Base-by-base conservation (phyloP, 2,797 vertebrate genomes). In the Lepus townsendii region DNA sequence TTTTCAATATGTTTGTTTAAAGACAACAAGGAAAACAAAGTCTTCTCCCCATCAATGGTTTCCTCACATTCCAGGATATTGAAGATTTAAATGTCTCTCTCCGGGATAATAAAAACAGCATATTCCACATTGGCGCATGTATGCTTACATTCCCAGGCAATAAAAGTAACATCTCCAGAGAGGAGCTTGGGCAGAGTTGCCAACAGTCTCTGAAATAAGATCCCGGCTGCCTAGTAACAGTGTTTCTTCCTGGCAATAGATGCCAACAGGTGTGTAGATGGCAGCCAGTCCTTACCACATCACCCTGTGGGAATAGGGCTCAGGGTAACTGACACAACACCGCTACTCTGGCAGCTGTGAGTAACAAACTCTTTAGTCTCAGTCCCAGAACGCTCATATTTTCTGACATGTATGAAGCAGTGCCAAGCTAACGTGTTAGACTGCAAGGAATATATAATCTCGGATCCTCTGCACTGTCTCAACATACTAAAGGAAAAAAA, bases 1-100 rank as follows among this genome's bases (percentile, higher is more conserved):
- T 80, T 80, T 90, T 71, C 57, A 90, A 82, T 66, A 71, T 7
- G 20, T 84, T 84, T 95, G 10, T 65, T 80, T 19, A 71, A 60
- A 35, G 4, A 69, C 69, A 19, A 83, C 26, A 35, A n/a, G 26
- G 63, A 63, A 88, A 69, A 62, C 11, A 91, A 32, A 73, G 30
- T 60, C 13, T 32, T 62, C n/a, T 35, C 22, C 8, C 17, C 5
- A 30, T 13, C 30, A 38, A 60, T 2, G 19, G 62, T 47, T 69
- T 47, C 3, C 4, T 69, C 94, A 32, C 0, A 72, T 71, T 68
- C 24, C 4, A 68, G 22, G 19, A 75, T 63, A 52, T 7, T 83
- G 3, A 50, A 79, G 47, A 19, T 22, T 30, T 75, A 79, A 16
- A 3, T 35, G 32, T 1, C 13, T 68, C 14, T 91, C 32, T n/a